phyloP scores from a whole-genome alignment of 1,140 invertebrate genomes.

The Calephelis virginiensis region DNA sequence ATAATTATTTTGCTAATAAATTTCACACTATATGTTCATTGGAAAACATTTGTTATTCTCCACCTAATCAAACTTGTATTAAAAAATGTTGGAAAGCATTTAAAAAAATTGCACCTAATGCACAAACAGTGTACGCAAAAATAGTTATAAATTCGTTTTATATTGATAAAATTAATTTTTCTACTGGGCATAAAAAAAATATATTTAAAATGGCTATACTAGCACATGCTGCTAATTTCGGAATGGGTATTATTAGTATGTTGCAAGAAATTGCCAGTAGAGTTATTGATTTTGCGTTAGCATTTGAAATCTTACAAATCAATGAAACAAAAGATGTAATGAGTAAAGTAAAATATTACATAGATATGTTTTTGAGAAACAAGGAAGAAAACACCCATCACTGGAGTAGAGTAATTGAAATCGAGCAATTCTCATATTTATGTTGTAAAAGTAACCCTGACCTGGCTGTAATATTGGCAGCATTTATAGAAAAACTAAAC shows the following conservation, averaged over 20 bases:
- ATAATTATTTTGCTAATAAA: constrained; percentile 15
- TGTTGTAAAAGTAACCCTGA: constrained; percentile 25
- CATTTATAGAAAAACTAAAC: constrained; percentile 27
- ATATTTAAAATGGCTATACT: constrained; percentile 27
- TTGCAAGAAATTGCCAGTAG: constrained; percentile 18
- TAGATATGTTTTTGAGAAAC: constrained; percentile 26
- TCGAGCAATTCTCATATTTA: constrained; percentile 25
- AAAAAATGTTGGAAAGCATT: constrained; percentile 30
- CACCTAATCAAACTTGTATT: constrained; percentile 23
- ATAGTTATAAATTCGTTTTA: constrained; percentile 28
- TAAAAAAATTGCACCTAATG: constrained; percentile 8
- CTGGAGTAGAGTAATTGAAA: constrained; percentile 29
- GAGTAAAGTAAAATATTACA: constrained; percentile 24
- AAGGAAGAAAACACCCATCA: constrained; percentile 19
- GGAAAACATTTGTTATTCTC: constrained; percentile 13
- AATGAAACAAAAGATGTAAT: constrained; percentile 21
- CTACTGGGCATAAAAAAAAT: constrained; percentile 3
- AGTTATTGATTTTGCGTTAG: neutral
- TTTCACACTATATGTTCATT: neutral
- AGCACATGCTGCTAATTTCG: constrained; percentile 24
- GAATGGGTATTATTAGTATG: constrained; percentile 31
- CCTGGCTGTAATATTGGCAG: constrained; percentile 26
- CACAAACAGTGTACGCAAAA: constrained; percentile 33
- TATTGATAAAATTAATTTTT: neutral
- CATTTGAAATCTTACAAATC: constrained; percentile 17